Base-by-base conservation (phyloP, 2,797 vertebrate species). In the Eupleurogrammus muticus region DNA sequence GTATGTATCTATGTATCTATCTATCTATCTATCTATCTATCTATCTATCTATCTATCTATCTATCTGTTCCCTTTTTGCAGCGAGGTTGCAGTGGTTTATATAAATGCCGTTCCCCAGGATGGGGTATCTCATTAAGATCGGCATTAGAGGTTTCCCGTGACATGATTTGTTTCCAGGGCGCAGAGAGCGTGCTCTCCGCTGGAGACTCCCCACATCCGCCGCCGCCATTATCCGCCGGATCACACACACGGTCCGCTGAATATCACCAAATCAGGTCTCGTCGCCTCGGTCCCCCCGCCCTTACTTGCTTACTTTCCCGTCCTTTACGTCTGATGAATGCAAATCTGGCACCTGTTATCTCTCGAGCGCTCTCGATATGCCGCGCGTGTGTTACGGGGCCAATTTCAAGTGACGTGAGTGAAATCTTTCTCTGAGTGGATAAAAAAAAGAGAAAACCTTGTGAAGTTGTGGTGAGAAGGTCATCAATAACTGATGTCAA, bases 41-140 rank as follows among this genome's bases (percentile, higher is more conserved):
- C 42, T 13, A 36, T 47, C 40, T 8, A 38, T 47, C 40, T 2
- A 36, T 48, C 66, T 12, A 67, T 50, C 47, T 13, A 32, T 46
- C 21, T 35, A 54, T 47, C 36, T 12, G 9, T 35, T n/a, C 17
- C 56, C 77, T 16, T 32, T 59, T 53, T 52, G 50, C 66, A 38
- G 13, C 44, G 21, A 79, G 67, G 40, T 46, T 46, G 17, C 69
- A 70, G 40, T 5, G 48, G 50, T 75, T 88, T 63, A 84, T 72
- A 87, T 82, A 79, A 67, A 64, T 71, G 51, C 56, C 13, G 74
- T 73, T 81, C 68, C 73, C 55, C 58, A 35, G 69, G 47, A 79
- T 74, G 55, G 58, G 54, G 65, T 72, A 82, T 82, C 69, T 85
- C 78, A 87, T 88, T 90, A 86, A 78, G 84, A 85, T 59, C 79